These are phyloP conservation scores for Euzetes globulus DNA, from an alignment of 2,888 invertebrate genomes.

Conservation along the genomic window DNA sequence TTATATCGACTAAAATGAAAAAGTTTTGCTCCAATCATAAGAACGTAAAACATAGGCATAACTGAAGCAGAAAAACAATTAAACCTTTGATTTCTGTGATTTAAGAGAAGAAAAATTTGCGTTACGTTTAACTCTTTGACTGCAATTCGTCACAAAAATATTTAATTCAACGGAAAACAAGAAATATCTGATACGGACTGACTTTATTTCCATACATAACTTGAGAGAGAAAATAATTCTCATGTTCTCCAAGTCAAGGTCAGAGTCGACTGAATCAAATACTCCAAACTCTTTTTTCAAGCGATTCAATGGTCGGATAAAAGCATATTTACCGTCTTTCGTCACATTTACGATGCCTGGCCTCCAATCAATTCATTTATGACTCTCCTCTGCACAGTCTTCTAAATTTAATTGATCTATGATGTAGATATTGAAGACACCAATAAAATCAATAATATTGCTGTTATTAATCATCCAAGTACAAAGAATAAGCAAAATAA, in stretches of 20 bases:
- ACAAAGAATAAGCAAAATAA: too few relatives aligned
- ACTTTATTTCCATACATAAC: too few relatives aligned
- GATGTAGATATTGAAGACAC: too few relatives aligned
- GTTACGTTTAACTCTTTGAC: neutral
- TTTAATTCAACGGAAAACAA: too few relatives aligned
- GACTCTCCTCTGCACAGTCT: too few relatives aligned
- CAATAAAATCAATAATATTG: too few relatives aligned
- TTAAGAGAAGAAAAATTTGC: neutral
- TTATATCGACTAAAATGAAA: neutral
- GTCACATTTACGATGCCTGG: too few relatives aligned
- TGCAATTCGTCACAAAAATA: neutral
- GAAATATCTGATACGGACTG: too few relatives aligned
- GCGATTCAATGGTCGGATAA: neutral
- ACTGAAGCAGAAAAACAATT: slow-evolving; percentile 16
- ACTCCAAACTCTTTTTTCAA: neutral
- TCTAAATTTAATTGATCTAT: too few relatives aligned
- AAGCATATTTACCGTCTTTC: too few relatives aligned
- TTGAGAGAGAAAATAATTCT: neutral
- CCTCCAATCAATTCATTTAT: too few relatives aligned
- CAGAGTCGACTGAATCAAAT: neutral
- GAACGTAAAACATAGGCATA: neutral
- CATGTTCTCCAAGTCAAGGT: slow-evolving; percentile 2
- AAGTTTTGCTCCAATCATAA: neutral
- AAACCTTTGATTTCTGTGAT: neutral
- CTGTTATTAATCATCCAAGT: too few relatives aligned